These are phyloP conservation scores for Platycnemis pennipes DNA, from an alignment of 2,888 invertebrate species.

Conservation along the genomic window DNA sequence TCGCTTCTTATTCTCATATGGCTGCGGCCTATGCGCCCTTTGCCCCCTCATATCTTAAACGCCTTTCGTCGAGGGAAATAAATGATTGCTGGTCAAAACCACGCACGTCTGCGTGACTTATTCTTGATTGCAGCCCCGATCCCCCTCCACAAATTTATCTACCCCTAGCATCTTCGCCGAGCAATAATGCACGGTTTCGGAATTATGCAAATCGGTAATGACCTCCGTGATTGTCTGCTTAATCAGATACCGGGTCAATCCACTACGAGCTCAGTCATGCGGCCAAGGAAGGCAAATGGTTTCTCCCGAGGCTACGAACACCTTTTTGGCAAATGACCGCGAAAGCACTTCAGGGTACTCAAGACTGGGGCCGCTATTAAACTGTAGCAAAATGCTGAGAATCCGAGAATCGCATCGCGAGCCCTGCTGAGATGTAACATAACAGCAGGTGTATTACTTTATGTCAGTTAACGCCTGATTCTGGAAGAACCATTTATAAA, in stretches of 20 bases:
- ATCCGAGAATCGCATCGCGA: too few species aligned
- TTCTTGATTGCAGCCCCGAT: background rate
- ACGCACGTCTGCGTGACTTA: background rate
- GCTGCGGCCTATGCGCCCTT: background rate
- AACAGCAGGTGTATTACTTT: too few species aligned
- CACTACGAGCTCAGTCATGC: background rate
- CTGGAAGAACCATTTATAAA: too few species aligned
- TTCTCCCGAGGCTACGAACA: background rate
- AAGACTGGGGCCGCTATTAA: too few species aligned
- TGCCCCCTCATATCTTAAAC: background rate
- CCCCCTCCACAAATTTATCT: background rate
- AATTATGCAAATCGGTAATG: constrained; percentile 6
- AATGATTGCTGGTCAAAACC: background rate
- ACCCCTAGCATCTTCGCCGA: background rate
- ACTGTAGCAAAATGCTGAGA: too few species aligned
- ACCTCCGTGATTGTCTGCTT: background rate
- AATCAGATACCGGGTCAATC: background rate
- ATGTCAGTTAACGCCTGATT: too few species aligned
- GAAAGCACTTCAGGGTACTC: too few species aligned
- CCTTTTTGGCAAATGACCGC: background rate
- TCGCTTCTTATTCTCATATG: background rate
- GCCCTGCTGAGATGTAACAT: too few species aligned
- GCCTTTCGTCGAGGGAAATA: background rate
- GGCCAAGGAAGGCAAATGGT: background rate
- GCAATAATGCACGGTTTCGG: background rate